Base-by-base conservation (phyloP, 1,140 invertebrate species). In the Leptoteleia sp. region DNA sequence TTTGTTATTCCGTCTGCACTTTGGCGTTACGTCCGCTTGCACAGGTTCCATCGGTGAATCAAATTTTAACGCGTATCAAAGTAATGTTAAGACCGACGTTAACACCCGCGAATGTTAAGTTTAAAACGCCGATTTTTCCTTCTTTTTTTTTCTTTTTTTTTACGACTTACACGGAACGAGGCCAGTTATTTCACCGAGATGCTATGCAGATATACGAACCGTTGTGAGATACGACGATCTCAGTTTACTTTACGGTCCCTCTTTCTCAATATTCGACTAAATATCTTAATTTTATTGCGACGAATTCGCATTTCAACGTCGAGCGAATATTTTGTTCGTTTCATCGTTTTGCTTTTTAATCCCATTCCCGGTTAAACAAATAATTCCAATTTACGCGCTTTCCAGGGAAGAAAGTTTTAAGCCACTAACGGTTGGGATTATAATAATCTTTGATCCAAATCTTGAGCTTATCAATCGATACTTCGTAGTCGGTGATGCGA, bases 181-280 rank as follows among this genome's bases (percentile, higher is more conserved):
- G 31, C 11, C 40, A 48, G 33, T 9, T 8, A 48, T 33, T 62
- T 25, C 31, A 15, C 5, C 29, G n/a, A 47, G 57, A 62, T 38
- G 29, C 40, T 62, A 48, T 62, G 57, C 57, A 62, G 57, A 25
- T 3, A 62, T 62, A 35, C 5, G 27, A 7, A 27, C 38, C 17
- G 33, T 37, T 37, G 1, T 35, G 8, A 6, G 40, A 13, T 11
- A 17, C 13, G 15, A 15, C 45, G 11, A 45, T 59, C 38, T 62
- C 13, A 13, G 43, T 61, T 48, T 62, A 62, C 48, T 38, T 48
- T 47, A 17, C 16, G 27, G 22, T 38, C 4, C 15, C 3, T 37
- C 33, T 48, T 62, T n/a, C 29, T n/a, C 1, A 7, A 16, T 7
- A 38, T 11, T 33, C 13, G n/a, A 15, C 16, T 19, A 16, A 9